Evolutionary conservation across 2,113 vertebrate genomes (phyloP).

Genomic region (Engystomops pustulosus): DNA sequence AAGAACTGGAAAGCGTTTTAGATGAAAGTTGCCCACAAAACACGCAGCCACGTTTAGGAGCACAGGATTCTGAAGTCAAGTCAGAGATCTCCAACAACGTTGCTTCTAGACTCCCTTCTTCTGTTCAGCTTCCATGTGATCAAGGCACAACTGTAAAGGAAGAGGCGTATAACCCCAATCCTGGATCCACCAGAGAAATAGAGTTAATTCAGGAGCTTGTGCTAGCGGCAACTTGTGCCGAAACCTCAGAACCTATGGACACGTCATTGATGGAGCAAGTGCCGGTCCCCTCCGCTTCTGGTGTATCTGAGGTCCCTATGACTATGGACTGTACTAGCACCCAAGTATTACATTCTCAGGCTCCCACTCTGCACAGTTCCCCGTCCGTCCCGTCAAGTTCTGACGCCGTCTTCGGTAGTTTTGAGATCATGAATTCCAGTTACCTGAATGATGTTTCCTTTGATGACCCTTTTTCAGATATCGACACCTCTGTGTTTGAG

Average conservation of each 20-base stretch:
- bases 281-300: neutral
- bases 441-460: constrained; percentile 73
- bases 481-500: constrained; percentile 79
- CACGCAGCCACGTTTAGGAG: constrained; percentile 44
- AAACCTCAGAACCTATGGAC: constrained; percentile 3
- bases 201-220: constrained; percentile 34
- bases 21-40: constrained; percentile 64
- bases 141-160: neutral
- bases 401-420: constrained; percentile 60
- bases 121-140: neutral
- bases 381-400: neutral
- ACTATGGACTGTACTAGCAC: neutral
- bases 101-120: neutral
- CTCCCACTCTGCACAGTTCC: neutral
- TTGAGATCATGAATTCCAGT: constrained; percentile 70
- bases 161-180: neutral
- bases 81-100: neutral
- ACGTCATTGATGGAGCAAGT: neutral
- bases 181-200: neutral
- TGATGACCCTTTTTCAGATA: constrained; percentile 81
- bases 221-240: neutral
- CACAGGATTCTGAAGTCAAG: constrained; percentile 5
- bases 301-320: neutral
- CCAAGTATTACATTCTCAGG: neutral
- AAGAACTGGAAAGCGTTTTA: constrained; percentile 74